Conservation (phyloP, 2,113 vertebrate genomes). For the Geococcyx californianus region DNA sequence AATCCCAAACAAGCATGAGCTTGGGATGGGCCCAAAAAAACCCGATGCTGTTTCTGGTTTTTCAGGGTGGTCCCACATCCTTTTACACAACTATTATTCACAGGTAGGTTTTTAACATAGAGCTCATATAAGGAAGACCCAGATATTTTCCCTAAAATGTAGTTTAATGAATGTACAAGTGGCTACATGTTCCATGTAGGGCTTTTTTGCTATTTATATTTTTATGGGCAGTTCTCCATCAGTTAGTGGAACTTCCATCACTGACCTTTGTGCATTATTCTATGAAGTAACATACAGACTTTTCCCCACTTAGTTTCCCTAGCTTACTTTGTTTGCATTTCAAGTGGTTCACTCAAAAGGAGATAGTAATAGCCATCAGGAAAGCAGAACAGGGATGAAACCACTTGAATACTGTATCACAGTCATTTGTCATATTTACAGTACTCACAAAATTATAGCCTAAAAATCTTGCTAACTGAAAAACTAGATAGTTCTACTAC, state of each 20-base stretch:
- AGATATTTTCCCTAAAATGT: background rate
- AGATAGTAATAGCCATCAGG: fast-evolving
- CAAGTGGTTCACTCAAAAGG: background rate
- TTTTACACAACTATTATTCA: background rate
- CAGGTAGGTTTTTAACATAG: background rate
- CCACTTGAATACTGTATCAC: background rate
- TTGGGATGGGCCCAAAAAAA: background rate
- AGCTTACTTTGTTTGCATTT: background rate
- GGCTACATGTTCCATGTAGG: background rate
- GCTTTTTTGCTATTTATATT: background rate
- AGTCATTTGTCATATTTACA: background rate
- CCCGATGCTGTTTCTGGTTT: background rate
- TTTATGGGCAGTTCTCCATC: background rate
- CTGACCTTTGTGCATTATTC: background rate
- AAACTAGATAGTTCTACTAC: background rate
- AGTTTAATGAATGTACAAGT: background rate
- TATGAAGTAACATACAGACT: background rate
- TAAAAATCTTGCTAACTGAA: background rate
- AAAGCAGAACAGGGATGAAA: background rate
- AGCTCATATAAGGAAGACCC: background rate
- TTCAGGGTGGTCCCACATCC: background rate
- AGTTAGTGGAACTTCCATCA: background rate
- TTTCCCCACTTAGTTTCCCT: background rate
- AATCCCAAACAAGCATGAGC: background rate
- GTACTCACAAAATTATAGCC: background rate